A percentile compares a stretch with the other conserved stretches of the same genome.
These are phyloP conservation scores for Blastobasis adustella DNA, from an alignment of 2,888 invertebrate genomes.

Conservation along the genomic window DNA sequence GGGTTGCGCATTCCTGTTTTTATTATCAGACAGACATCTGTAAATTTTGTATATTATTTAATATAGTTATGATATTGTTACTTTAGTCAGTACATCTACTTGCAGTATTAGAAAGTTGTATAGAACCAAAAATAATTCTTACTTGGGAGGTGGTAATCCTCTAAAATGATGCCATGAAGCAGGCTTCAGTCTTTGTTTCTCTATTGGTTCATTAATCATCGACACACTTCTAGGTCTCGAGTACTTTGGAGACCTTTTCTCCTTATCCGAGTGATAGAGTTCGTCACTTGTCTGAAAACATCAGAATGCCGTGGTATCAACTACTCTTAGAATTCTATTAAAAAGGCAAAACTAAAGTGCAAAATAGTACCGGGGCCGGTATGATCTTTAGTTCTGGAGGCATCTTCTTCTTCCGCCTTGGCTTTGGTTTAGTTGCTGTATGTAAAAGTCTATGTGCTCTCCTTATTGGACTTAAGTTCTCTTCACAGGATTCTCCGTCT, in stretches of 20 bases:
- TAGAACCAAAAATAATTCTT: slow-evolving; percentile 11
- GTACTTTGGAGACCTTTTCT: slow-evolving; percentile 45
- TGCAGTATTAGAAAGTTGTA: background rate
- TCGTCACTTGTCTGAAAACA: slow-evolving; percentile 63
- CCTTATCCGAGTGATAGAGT: slow-evolving; percentile 60
- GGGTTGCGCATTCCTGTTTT: slow-evolving; percentile 58
- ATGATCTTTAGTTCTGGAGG: slow-evolving; percentile 69
- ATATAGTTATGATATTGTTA: no score
- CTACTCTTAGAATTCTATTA: no score
- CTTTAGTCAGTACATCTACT: no score
- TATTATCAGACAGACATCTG: slow-evolving; percentile 59
- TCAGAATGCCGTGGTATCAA: background rate
- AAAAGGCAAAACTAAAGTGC: no score
- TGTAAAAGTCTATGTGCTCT: slow-evolving; percentile 58
- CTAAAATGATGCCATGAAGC: slow-evolving; percentile 70
- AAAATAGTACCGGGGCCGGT: slow-evolving; percentile 53
- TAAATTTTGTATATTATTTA: background rate
- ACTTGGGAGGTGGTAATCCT: slow-evolving; percentile 65
- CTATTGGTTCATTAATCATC: slow-evolving; percentile 56
- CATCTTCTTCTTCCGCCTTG: slow-evolving; percentile 67
- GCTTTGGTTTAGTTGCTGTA: slow-evolving; percentile 47
- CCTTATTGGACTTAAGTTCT: slow-evolving; percentile 60
- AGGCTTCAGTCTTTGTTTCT: slow-evolving; percentile 56
- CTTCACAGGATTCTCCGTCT: slow-evolving; percentile 73
- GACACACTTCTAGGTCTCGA: slow-evolving; percentile 64